Conservation (phyloP, 2,113 vertebrate species). For the Fulmarus glacialis region DNA sequence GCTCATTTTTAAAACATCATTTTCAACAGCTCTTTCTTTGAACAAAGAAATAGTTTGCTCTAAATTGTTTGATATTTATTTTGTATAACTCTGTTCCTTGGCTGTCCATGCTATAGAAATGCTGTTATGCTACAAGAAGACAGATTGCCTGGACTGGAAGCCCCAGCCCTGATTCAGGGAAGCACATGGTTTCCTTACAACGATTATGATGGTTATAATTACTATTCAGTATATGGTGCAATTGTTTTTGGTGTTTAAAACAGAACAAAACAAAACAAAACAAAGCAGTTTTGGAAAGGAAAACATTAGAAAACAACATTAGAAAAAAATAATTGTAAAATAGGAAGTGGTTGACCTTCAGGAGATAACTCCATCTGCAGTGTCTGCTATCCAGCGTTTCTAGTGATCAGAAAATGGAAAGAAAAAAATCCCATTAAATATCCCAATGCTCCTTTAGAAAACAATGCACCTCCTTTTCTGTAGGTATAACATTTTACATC, state of each 20-base stretch:
- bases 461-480: background rate
- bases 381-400: background rate
- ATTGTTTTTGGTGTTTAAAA: conserved; percentile 54
- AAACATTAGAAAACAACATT: background rate
- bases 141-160: conserved; percentile 27
- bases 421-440: background rate
- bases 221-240: conserved; percentile 3
- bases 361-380: conserved; percentile 13
- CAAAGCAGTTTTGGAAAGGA: conserved; percentile 30
- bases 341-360: conserved; percentile 53
- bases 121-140: background rate
- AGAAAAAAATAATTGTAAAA: background rate
- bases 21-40: background rate
- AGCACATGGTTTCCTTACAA: conserved; percentile 48
- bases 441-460: background rate
- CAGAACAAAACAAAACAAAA: conserved; percentile 15
- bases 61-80: conserved; percentile 1
- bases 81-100: background rate
- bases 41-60: background rate
- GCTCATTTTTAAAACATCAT: background rate
- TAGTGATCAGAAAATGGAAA: background rate
- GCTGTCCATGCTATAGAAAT: background rate
- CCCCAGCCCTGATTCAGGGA: conserved; percentile 35
- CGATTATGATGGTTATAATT: background rate
- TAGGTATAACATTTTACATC: background rate